Conservation (phyloP, 2,797 vertebrate genomes). For the Todus mexicanus region DNA sequence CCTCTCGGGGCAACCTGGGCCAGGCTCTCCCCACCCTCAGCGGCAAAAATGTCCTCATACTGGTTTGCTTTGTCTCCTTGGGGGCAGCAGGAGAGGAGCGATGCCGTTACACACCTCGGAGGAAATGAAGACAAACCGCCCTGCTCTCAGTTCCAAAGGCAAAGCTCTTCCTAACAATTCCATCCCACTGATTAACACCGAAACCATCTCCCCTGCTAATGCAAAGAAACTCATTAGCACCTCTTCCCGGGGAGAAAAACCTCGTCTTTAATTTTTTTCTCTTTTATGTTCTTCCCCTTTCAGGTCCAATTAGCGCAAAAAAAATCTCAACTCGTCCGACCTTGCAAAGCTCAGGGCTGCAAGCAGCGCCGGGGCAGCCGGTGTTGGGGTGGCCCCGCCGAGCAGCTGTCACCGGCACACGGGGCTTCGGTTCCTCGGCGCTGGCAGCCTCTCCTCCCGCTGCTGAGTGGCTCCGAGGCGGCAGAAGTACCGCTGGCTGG, state of each 20-base stretch:
- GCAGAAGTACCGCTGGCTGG: background rate
- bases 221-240: slow-evolving; percentile 17
- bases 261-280: background rate
- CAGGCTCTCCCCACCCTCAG: background rate
- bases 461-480: background rate
- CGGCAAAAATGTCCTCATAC: background rate
- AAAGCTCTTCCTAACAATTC: background rate
- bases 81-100: background rate
- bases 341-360: background rate
- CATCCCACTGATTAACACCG: background rate
- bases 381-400: rapidly evolving
- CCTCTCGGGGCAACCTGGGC: background rate
- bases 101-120: rapidly evolving
- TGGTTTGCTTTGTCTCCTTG: background rate
- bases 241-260: background rate
- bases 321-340: too few relatives aligned
- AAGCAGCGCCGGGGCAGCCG: background rate
- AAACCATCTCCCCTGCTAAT: background rate
- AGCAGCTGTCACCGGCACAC: rapidly evolving
- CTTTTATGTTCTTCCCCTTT: background rate
- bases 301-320: background rate
- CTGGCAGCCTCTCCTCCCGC: rapidly evolving
- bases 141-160: background rate
- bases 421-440: background rate
- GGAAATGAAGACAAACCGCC: rapidly evolving